Base-by-base conservation (phyloP, 2,797 vertebrate genomes). In the Chaetodon trifasciatus region DNA sequence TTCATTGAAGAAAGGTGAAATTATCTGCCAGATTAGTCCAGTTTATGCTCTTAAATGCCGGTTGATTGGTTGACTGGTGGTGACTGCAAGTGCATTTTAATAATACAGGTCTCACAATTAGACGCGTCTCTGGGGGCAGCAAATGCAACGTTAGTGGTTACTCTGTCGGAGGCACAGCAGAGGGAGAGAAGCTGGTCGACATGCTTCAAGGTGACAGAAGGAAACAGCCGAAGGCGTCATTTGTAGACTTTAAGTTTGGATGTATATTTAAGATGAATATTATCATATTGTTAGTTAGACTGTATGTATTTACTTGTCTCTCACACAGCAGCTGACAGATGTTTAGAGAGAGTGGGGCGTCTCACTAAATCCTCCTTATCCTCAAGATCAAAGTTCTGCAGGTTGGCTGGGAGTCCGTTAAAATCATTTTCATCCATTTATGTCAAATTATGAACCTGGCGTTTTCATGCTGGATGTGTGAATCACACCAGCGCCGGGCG, bases 401-500 rank as follows among this genome's bases (percentile, higher is more conserved):
- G 17, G 32, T 74, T 70, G 58, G 23, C 8, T 6, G 40, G 40
- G 19, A 65, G 47, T 76, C 44, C 37, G 46, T 69, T 52, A 17
- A 85, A 67, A 81, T 64, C 6, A 62, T 68, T 78, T 71, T 1
- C 10, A 70, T 73, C 63, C 12, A 50, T 73, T 78, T 39, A 66
- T 24, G 50, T 85, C 55, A 74, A 68, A 80, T 64, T 17, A 32
- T 7, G n/a, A 58, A 32, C 55, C 47, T 39, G 19, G 4, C 3
- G 2, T n/a, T 65, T 64, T 68, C 5, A 68, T 23, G 69, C 7
- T 12, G 58, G 13, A 70, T 23, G 2, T 74, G 37, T 74, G 67
- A 68, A 28, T 35, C 46, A 13, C 28, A 21, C 24, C 64, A 39
- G 55, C 58, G 28, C 5, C 17, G 32, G 40, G 23, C 35, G n/a